Evolutionary conservation across 2,797 vertebrate species (phyloP).

Genomic region (Mormyrus hasselquistii): DNA sequence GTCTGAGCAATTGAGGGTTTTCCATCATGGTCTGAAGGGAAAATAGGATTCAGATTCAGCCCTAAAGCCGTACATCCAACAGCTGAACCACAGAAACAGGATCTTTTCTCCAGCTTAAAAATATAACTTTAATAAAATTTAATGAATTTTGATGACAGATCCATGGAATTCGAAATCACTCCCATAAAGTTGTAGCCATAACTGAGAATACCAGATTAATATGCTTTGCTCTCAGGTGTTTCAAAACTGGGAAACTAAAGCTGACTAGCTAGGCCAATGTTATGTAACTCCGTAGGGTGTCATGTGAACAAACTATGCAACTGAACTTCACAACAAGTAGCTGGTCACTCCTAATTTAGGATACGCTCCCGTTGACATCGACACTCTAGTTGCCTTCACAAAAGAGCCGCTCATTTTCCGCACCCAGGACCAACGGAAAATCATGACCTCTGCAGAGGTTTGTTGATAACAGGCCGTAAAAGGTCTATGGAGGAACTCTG

Average conservation of each 20-base stretch:
- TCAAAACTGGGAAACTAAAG: background rate
- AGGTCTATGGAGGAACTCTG: conserved; percentile 20
- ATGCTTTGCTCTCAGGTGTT: conserved; percentile 3
- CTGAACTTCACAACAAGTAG: conserved; percentile 44
- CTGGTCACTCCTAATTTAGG: conserved; percentile 53
- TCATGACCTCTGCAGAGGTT: conserved; percentile 24
- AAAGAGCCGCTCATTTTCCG: conserved; percentile 21
- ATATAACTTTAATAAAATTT: background rate
- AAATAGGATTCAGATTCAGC: background rate
- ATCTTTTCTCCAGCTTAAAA: background rate
- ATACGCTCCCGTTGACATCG: conserved; percentile 54
- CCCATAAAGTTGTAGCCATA: background rate
- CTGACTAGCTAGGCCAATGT: background rate
- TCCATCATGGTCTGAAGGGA: background rate
- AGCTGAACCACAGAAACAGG: background rate
- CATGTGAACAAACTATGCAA: conserved; percentile 46
- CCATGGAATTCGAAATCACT: background rate
- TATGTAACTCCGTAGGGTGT: conserved; percentile 30
- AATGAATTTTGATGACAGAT: background rate
- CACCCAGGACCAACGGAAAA: conserved; percentile 18
- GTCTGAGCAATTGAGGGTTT: background rate
- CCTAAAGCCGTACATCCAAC: background rate
- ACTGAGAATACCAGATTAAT: background rate
- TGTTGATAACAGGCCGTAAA: conserved; percentile 18
- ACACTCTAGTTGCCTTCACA: conserved; percentile 37